phyloP scores from a whole-genome alignment of 1,140 invertebrate genomes.

The Penaeus japonicus region DNA sequence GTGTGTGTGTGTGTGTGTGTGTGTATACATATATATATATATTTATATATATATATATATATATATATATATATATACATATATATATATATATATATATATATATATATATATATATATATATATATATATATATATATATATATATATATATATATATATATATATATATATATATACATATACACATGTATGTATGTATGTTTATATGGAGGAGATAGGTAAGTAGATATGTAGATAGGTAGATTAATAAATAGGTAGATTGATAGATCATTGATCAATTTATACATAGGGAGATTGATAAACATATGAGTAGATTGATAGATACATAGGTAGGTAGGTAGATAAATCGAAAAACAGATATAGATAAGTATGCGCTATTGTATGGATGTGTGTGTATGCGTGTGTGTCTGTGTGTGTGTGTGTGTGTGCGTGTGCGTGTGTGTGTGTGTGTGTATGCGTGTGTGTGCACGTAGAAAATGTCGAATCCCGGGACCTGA shows the following conservation, averaged over 20 bases:
- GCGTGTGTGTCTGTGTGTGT: no score
- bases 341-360: no score
- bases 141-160: not conserved
- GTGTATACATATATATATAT: not conserved
- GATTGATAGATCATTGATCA: not conserved
- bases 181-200: not conserved
- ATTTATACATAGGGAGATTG: not conserved
- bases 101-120: not conserved
- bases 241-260: no score
- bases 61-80: not conserved
- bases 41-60: not conserved
- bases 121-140: not conserved
- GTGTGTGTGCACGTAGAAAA: no score
- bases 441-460: no score
- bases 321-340: no score
- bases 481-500: no score
- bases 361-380: no score
- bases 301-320: not conserved
- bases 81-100: not conserved
- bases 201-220: not conserved
- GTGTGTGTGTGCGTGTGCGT: no score
- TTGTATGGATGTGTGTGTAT: no score
- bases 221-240: no score
- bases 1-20: no score
- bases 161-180: not conserved